Evolutionary conservation across 1,140 invertebrate genomes (phyloP).

Genomic region (Conus betulinus): DNA sequence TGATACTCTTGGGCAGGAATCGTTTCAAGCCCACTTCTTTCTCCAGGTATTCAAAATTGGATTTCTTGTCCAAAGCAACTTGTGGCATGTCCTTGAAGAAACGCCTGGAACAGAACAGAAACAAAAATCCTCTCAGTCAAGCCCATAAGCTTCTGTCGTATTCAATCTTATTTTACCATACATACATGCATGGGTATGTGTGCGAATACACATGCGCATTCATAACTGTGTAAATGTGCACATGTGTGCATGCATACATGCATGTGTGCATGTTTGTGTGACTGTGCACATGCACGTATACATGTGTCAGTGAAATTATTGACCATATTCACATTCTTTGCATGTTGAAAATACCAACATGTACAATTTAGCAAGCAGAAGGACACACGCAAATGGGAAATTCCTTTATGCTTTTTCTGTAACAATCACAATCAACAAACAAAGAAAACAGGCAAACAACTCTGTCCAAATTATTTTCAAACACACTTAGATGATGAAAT

Average conservation of each 20-base stretch:
- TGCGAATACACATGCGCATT: not conserved
- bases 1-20: constrained; percentile 92
- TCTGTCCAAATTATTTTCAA: too few species aligned
- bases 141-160: not conserved
- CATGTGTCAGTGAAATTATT: not conserved
- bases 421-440: too few species aligned
- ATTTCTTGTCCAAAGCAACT: constrained; percentile 95
- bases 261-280: not conserved
- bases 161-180: not conserved
- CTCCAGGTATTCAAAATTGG: constrained; percentile 96
- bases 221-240: not conserved
- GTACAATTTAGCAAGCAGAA: too few species aligned
- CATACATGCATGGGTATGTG: not conserved
- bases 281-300: not conserved
- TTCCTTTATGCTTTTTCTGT: too few species aligned
- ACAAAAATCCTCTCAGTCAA: not conserved
- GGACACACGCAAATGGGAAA: too few species aligned
- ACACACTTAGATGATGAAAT: too few species aligned
- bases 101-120: constrained; percentile 63
- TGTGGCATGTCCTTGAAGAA: constrained; percentile 92
- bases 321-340: too few species aligned
- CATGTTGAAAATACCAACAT: too few species aligned
- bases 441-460: too few species aligned
- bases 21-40: constrained; percentile 95
- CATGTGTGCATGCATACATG: not conserved